Base-by-base conservation (phyloP, 2,797 vertebrate species). In the Alauda arvensis region DNA sequence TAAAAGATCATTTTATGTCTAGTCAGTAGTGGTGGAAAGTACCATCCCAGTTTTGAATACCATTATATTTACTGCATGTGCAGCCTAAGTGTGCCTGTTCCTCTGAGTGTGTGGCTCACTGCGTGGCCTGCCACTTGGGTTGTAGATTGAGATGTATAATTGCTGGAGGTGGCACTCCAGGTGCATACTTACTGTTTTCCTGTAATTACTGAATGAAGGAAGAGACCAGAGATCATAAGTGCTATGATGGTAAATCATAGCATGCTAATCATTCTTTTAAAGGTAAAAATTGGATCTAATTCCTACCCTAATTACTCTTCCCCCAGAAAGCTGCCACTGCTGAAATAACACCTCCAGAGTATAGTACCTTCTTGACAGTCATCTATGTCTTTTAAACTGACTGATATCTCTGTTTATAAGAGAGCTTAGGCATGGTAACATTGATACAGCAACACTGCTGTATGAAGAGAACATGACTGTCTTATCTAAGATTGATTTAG, bases 401-500 rank as follows among this genome's bases (percentile, higher is more conserved):
- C 37, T 87, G 78, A 12, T 86, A 39, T n/a, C 92, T 94, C 7
- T 92, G 51, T 95, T 92, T 91, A 20, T 91, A 80, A 82, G 71
- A 20, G 83, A 93, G 80, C 90, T 94, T 89, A 90, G 87, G 61
- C 86, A 70, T 80, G 71, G 72, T 95, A 84, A 68, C 8, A 19
- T 92, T 96, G 90, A 76, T 93, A 83, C 51, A 65, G 92, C 87
- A 96, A 90, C 83, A 51, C 75, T 88, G 53, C 62, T 85, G 10
- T 87, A 56, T 93, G 84, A 94, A 89, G 76, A 96, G 88, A 93
- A 46, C 25, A 40, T 42, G 91, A 89, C 62, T 92, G 18, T 72
- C 49, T 92, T 95, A 86, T 71, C 93, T 93, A 83, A 87, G 81
- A 80, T 88, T 77, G 89, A 88, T 90, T 85, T 77, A 91, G 81